Evolutionary conservation across 2,797 vertebrate species (phyloP), one percentile per base, ranked within the genome.

Genomic region (Pangasius macronema): DNA sequence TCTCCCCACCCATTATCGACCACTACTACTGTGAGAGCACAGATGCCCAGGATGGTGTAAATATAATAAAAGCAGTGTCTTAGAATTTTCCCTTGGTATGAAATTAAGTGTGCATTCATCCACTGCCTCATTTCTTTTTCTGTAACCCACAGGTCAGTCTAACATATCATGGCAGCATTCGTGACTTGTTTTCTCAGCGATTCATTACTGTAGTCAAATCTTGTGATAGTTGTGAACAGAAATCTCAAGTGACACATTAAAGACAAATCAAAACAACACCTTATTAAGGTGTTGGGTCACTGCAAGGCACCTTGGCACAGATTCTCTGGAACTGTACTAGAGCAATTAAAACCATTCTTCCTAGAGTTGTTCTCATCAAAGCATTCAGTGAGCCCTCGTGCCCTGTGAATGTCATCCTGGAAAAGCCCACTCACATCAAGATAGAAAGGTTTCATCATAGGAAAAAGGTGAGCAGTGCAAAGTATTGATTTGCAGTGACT

Each of bases 121-220:
- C 18, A 4, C 9, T 39, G 76, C 18, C 20, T 33, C 2, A 14
- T 76, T 75, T 76, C 13, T 57, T 82, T 63, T 46, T 81, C 20
- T 46, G 24, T 46, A 59, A 59, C 33, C 33, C 55, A 36, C 55
- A 53, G 16, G 30, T 33, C 30, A 18, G 67, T 70, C 33, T 75
- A 27, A 10, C 42, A 36, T 81, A 22, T 59, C 18, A 27, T 39
- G 86, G 91, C 92, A 90, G 89, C 93, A 94, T 96, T 95, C 93
- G 91, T 93, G 77, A 91, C 73, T 77, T 79, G 76, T 70, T 67
- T 67, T 70, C 18, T 84, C 36, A 67, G 49, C 77, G 59, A 83
- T 27, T 77, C 82, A 67, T 49, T 46, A 65, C 67, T 30, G 42
- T 39, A 63, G 30, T 61, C 42, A 46, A 22, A 36, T 55, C 46